These are phyloP conservation scores for Otocyon megalotis DNA, from an alignment of 2,113 vertebrate species.

Conservation along the genomic window DNA sequence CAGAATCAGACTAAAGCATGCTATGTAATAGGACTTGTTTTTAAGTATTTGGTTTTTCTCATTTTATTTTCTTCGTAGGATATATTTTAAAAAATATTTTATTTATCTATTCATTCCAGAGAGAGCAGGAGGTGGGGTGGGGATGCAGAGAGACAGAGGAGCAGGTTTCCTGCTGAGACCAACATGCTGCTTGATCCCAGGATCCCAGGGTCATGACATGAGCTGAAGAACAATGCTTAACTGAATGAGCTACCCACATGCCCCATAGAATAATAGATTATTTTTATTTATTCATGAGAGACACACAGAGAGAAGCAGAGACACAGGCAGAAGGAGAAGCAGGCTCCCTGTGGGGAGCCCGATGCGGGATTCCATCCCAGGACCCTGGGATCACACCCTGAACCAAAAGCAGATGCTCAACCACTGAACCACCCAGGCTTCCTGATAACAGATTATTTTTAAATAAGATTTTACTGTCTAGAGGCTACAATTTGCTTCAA, in stretches of 20 bases:
- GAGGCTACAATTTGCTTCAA: background rate
- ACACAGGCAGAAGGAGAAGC: background rate
- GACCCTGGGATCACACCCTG: background rate
- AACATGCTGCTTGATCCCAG: too few species aligned
- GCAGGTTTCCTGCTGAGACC: too few species aligned
- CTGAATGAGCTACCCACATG: too few species aligned
- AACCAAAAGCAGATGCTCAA: background rate
- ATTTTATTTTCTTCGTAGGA: background rate
- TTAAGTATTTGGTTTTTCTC: background rate
- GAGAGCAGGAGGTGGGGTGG: background rate
- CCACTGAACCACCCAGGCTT: background rate
- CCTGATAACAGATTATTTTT: background rate
- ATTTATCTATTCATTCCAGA: background rate
- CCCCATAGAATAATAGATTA: too few species aligned
- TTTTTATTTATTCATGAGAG: background rate
- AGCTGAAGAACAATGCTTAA: too few species aligned
- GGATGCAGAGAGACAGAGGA: too few species aligned
- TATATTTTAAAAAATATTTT: conserved; percentile 8
- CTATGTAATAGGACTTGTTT: background rate
- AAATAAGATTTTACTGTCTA: conserved; percentile 29
- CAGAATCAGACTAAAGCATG: background rate
- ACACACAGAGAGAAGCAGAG: background rate
- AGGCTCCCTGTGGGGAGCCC: background rate
- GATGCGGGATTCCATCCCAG: background rate
- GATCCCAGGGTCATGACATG: too few species aligned